Base-by-base conservation (phyloP, 1,140 invertebrate genomes). In the Ceratosolen fusciceps region DNA sequence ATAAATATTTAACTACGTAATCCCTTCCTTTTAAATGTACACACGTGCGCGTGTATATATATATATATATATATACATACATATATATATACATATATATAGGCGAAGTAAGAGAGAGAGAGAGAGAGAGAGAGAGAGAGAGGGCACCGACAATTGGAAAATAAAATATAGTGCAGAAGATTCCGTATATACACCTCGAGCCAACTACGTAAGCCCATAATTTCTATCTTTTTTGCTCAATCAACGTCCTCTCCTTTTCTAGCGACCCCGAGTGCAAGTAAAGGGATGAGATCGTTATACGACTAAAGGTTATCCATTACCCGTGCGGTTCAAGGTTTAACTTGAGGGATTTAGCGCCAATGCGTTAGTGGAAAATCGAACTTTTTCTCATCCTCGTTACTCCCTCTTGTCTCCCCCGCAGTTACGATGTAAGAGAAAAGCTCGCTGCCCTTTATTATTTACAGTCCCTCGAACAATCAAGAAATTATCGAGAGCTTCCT, bases 271-370 rank as follows among this genome's bases (percentile, higher is more conserved):
- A 24, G 14, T 10, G 10, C 37, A 49, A 24, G 16, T n/a, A n/a
- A 79, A 31, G 62, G 34, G 81, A 62, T 62, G 60, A 84, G 85
- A 85, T 85, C 83, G 83, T 85, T 86, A 86, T 81, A 80, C 81
- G 71, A 74, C 83, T 77, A 83, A 85, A 83, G 82, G 81, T 86
- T 83, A 85, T 86, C 84, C 83, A 85, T 85, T 83, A 86, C 83
- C 79, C 77, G 60, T 31, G 0, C 24, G 39, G 67, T 43, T 37
- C 29, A 43, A 73, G 75, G 80, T 83, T 85, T 83, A 84, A 84
- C 83, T 83, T 81, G 78, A 79, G 84, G n/a, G 49, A 47, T 74
- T 62, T 26, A 75, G 62, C 54, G 56, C 49, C 52, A 73, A 19
- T 37, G 21, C 16, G 43, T 67, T 67, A 4, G 43, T 21, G 47